These are phyloP conservation scores for Urocyon cinereoargenteus DNA, from an alignment of 2,797 vertebrate species.

Conservation along the genomic window DNA sequence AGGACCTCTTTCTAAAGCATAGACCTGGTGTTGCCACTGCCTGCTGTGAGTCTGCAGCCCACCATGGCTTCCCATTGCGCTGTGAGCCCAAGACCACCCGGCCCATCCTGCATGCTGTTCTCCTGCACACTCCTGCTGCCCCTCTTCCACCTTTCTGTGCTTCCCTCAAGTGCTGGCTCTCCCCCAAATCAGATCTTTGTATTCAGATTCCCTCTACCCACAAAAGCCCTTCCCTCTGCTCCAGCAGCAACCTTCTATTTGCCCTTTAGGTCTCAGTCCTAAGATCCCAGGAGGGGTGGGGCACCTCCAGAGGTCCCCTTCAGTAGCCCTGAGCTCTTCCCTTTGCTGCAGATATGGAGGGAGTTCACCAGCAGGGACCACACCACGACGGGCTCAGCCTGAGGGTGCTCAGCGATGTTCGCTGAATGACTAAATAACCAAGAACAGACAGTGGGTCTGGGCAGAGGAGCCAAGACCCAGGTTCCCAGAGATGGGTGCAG, in stretches of 20 bases:
- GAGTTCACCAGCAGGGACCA: not conserved
- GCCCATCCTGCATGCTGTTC: not conserved
- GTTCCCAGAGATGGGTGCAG: not conserved
- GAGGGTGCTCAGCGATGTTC: not conserved
- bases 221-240: not conserved
- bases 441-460: not conserved
- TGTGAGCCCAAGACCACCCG: not conserved
- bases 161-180: not conserved
- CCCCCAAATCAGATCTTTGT: not conserved
- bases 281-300: not conserved
- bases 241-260: not conserved
- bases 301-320: not conserved
- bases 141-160: not conserved
- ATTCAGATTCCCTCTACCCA: not conserved
- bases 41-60: rapidly evolving
- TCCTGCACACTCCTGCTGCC: rapidly evolving
- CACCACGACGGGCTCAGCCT: not conserved
- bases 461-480: not conserved
- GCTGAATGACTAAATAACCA: not conserved
- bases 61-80: not conserved
- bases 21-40: not conserved
- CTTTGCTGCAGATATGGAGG: not conserved
- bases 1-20: not conserved
- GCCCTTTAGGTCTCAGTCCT: not conserved
- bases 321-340: not conserved